Percentiles rank a stretch among this genome's conserved stretches.
These are phyloP conservation scores for Salticus scenicus DNA, from an alignment of 2,888 invertebrate species.

Conservation along the genomic window DNA sequence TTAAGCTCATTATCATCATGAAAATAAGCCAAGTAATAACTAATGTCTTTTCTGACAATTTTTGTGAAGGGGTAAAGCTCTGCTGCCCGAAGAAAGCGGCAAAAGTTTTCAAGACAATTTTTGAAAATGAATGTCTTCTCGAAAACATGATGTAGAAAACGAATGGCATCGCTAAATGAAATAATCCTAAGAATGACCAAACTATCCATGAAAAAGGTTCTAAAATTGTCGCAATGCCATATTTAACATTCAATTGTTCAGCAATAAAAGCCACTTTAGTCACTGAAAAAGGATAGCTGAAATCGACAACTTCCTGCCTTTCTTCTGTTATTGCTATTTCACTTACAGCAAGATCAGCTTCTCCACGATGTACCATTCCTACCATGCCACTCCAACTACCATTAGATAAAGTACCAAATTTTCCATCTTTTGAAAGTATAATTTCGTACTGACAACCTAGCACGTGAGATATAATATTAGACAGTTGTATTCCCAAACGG, in stretches of 20 bases:
- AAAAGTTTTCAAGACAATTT: neutral
- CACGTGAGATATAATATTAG: conserved; percentile 3
- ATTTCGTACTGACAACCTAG: neutral
- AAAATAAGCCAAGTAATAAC: conserved; percentile 1
- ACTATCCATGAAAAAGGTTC: conserved; percentile 12
- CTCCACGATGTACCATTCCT: conserved; percentile 27
- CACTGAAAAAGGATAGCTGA: conserved; percentile 75
- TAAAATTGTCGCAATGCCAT: neutral
- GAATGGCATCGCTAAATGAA: neutral
- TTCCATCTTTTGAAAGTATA: neutral
- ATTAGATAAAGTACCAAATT: conserved; percentile 11
- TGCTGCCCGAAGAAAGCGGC: conserved; percentile 22
- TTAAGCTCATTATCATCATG: conserved; percentile 11
- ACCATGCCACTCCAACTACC: conserved; percentile 72
- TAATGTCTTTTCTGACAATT: neutral
- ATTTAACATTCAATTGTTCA: neutral
- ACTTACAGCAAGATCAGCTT: conserved; percentile 78
- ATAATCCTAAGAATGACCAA: neutral
- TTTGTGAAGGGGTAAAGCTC: neutral
- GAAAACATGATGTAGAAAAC: neutral
- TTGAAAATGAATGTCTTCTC: neutral
- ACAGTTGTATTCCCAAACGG: neutral
- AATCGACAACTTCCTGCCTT: conserved; percentile 79
- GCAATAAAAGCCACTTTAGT: conserved; percentile 20
- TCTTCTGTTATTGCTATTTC: conserved; percentile 79